Evolutionary conservation across 1,140 invertebrate species (phyloP), one percentile per base, ranked within the genome.

Genomic region (Drosophila funebris): DNA sequence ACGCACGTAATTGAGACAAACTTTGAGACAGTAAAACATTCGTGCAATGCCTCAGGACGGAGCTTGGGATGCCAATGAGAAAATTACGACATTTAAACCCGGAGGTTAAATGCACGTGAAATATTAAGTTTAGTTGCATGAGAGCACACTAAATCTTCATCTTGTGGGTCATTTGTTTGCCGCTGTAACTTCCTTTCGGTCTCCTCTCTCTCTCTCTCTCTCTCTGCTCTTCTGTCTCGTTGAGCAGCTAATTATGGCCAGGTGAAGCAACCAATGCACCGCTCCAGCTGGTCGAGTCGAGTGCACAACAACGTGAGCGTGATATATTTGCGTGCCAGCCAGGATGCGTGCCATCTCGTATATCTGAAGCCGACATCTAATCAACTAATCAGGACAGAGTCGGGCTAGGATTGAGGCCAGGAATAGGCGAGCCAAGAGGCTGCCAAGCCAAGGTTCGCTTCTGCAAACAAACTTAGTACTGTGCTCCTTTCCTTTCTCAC

Each of bases 311-410:
- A 96, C 91, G 98, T 98, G 1, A 98, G 92, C 0, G 97, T 97
- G 73, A 98, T 97, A 91, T 98, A 98, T 92, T 98, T 98, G 62
- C 96, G 93, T 16, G 97, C 96, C 36, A 98, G 91, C 1, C 36
- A 98, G 91, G 1, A 97, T 91, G 76, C 96, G 93, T 9, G 97
- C 97, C 70, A 97, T 96, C 77, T 97, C 94, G 90, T 98, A 97
- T 33, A 96, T 97, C 96, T 36, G 97, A 96, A 1, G 97, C 96
- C 91, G 97, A 94, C 96, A 97, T 97, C 44, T 37, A 53, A 53
- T 53, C 50, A 53, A 37, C 50, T 36, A 53, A 53, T 53, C 50
- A 36, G 31, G 9, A 18, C 29, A 11, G 88, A 98, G 97, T 93
- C 96, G 97, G 90, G 97, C 98, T 77, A 97, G 91, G 83, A 97